Conservation (phyloP, 1,140 invertebrate genomes). For the Apis florea region DNA sequence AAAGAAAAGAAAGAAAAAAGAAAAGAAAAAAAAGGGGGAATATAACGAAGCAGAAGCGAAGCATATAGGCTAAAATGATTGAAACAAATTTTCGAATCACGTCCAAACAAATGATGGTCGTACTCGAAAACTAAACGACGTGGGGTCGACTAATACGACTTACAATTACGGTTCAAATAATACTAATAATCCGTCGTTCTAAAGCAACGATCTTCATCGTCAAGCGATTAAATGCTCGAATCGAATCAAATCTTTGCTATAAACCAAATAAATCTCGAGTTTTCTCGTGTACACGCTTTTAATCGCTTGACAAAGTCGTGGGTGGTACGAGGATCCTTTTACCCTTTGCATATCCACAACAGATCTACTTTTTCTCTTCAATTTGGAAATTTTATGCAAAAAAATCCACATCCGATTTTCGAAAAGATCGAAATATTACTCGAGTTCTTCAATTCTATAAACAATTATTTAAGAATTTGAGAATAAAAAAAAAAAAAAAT, state of each 20-base stretch:
- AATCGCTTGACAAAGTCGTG: conserved; percentile 32
- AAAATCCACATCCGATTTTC: no score
- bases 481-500: no score
- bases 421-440: no score
- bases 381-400: not conserved
- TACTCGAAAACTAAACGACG: conserved; percentile 15
- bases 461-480: no score
- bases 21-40: not conserved
- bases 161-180: conserved; percentile 25
- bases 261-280: no score
- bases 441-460: not conserved
- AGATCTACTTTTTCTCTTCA: not conserved
- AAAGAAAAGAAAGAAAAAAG: not conserved
- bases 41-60: conserved; percentile 49
- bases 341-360: conserved; percentile 7
- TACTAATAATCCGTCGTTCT: conserved; percentile 32
- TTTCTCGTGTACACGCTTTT: not conserved
- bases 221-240: conserved; percentile 13
- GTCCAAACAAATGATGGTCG: conserved; percentile 15
- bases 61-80: conserved; percentile 43
- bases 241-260: not conserved
- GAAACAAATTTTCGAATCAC: conserved; percentile 33
- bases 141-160: conserved; percentile 23
- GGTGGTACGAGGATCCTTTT: not conserved
- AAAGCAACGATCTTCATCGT: not conserved